Percentiles rank a stretch among this genome's conserved stretches.
Evolutionary conservation across 2,888 invertebrate genomes (phyloP).

Genomic region (Geotrupes spiniger): DNA sequence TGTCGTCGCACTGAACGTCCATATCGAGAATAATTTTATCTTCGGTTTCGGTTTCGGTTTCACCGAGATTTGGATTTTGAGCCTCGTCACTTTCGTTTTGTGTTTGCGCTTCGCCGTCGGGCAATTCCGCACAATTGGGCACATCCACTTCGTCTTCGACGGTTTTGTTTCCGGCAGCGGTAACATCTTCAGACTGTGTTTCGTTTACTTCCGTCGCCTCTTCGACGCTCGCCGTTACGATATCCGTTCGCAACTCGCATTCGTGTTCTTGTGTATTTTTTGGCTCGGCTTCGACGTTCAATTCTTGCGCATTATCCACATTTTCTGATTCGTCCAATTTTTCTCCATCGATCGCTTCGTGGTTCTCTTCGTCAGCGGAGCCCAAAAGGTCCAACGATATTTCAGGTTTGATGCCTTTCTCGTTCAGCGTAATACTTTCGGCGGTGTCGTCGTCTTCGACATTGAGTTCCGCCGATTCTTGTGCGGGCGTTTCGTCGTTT

Average conservation of each 20-base stretch:
- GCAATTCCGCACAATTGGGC: background rate
- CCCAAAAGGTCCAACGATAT: too few species aligned
- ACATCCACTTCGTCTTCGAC: too few species aligned
- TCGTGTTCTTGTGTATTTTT: slow-evolving; percentile 1
- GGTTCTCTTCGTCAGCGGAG: background rate
- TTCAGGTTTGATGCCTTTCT: too few species aligned
- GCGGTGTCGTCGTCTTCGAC: slow-evolving; percentile 9
- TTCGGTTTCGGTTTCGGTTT: too few species aligned
- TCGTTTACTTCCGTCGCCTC: background rate
- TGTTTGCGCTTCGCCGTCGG: background rate
- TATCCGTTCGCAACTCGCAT: too few species aligned
- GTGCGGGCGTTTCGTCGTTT: slow-evolving; percentile 2
- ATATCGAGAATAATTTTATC: background rate
- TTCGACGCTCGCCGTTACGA: background rate
- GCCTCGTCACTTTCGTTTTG: background rate
- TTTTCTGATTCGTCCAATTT: background rate
- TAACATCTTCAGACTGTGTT: background rate
- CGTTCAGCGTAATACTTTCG: too few species aligned
- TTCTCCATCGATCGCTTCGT: background rate
- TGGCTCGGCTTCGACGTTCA: background rate
- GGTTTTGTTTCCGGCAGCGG: background rate
- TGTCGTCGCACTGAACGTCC: slow-evolving; percentile 10
- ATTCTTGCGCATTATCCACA: background rate
- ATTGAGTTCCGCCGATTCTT: too few species aligned
- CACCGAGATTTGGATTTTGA: background rate